These are phyloP conservation scores for Lophura nycthemera DNA, from an alignment of 2,113 vertebrate species.

Conservation along the genomic window DNA sequence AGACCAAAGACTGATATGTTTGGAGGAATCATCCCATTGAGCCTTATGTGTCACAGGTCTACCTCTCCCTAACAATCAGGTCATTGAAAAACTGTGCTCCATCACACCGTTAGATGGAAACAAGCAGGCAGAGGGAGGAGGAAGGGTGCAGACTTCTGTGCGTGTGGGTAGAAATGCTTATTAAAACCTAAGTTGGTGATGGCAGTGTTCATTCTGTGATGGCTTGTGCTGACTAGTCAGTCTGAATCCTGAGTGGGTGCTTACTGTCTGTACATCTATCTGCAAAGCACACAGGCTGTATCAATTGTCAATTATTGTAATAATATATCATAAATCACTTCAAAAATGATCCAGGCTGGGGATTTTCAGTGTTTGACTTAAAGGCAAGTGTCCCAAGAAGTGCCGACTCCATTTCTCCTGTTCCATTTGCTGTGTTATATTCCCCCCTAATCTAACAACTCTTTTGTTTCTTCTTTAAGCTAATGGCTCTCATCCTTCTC, in stretches of 20 bases:
- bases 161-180: background rate
- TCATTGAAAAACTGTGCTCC: conserved; percentile 1
- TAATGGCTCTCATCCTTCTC: background rate
- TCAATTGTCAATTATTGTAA: background rate
- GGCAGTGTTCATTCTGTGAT: background rate
- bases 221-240: background rate
- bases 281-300: background rate
- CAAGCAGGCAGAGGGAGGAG: background rate
- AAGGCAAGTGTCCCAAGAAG: background rate
- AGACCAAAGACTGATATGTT: background rate
- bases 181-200: background rate
- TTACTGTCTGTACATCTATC: background rate
- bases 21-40: background rate
- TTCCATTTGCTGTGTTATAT: background rate
- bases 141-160: background rate
- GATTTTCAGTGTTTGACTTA: background rate
- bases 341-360: background rate
- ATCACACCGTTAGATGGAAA: background rate
- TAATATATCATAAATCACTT: background rate
- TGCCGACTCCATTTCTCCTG: background rate
- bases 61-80: background rate
- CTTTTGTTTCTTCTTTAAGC: background rate
- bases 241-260: background rate
- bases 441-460: background rate
- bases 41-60: background rate